These are phyloP conservation scores for Mamestra brassicae DNA, from an alignment of 2,888 invertebrate species.

Conservation along the genomic window DNA sequence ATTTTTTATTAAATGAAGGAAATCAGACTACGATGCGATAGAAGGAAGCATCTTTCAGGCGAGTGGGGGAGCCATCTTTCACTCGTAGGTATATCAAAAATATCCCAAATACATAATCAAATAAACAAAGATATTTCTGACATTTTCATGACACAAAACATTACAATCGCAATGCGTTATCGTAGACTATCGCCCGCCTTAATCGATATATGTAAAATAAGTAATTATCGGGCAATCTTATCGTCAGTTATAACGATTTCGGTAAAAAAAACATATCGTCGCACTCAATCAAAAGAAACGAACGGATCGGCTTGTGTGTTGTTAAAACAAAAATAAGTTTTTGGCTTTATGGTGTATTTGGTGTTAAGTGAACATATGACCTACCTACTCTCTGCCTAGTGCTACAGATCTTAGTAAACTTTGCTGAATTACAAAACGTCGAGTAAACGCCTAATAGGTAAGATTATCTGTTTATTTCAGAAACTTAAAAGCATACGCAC, in stretches of 20 bases:
- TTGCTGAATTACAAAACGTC: constrained; percentile 3
- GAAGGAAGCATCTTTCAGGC: too few relatives aligned
- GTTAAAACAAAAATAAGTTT: not conserved
- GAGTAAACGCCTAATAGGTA: constrained; percentile 7
- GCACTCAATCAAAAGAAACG: constrained; percentile 51
- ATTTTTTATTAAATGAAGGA: too few relatives aligned
- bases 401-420: not conserved
- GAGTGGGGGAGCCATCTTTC: too few relatives aligned
- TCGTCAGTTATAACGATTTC: constrained; percentile 63
- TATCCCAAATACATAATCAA: not conserved
- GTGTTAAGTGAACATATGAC: constrained; percentile 21
- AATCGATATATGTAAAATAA: constrained; percentile 72
- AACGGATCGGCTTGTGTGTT: constrained; percentile 27
- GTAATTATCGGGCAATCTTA: constrained; percentile 76
- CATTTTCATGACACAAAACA: constrained; percentile 16
- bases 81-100: not conserved
- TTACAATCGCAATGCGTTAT: constrained; percentile 30
- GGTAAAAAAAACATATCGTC: constrained; percentile 68
- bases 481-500: constrained; percentile 1
- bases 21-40: too few relatives aligned
- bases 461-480: constrained; percentile 6
- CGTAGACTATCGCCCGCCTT: constrained; percentile 46
- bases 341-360: not conserved
- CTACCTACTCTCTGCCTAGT: not conserved
- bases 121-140: constrained; percentile 11